These are phyloP conservation scores for Willisornis vidua DNA, from an alignment of 2,113 vertebrate species.

Conservation along the genomic window DNA sequence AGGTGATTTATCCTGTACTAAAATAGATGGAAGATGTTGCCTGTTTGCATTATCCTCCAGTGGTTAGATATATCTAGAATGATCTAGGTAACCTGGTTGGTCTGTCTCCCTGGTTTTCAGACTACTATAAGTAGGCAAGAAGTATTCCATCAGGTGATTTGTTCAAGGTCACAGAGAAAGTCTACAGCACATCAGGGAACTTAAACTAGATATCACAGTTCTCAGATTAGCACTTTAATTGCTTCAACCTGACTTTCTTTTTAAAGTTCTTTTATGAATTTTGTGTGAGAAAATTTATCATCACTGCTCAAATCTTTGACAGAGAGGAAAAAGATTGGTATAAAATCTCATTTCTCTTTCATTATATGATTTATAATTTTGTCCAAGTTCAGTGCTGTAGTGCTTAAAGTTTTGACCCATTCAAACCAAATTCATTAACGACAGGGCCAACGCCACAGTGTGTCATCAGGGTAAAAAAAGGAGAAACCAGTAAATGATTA, in stretches of 20 bases:
- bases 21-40: neutral
- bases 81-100: neutral
- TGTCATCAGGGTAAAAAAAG: neutral
- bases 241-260: neutral
- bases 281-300: neutral
- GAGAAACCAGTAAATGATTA: constrained; percentile 19
- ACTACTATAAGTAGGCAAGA: neutral
- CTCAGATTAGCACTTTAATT: neutral
- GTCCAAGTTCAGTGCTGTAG: neutral
- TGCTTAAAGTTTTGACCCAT: neutral
- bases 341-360: neutral
- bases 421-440: constrained; percentile 16
- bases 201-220: neutral
- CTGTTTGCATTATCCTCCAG: neutral
- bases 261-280: neutral
- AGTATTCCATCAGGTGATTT: neutral
- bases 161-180: neutral
- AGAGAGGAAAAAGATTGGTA: neutral
- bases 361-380: neutral
- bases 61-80: neutral
- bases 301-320: neutral
- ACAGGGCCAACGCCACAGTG: neutral
- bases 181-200: neutral
- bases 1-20: neutral
- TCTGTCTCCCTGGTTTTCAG: neutral